A percentile compares a stretch with the other conserved stretches of the same genome.
Evolutionary conservation across 2,113 vertebrate genomes (phyloP).

Genomic region (Erythrocercus mccallii): DNA sequence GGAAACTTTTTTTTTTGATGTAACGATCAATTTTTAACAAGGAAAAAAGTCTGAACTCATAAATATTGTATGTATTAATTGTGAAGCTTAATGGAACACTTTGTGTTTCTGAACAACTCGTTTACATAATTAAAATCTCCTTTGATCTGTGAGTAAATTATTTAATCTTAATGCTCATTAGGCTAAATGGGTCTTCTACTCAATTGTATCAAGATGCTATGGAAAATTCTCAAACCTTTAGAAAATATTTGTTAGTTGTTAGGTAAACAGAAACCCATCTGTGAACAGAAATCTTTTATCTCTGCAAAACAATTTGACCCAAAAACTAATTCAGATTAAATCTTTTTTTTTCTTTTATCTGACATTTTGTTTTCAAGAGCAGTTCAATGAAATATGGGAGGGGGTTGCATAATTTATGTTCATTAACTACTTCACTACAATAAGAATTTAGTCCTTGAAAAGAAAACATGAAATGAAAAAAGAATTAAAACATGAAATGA

Average conservation of each 20-base stretch:
- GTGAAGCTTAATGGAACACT: constrained; percentile 76
- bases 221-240: constrained; percentile 67
- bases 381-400: constrained; percentile 1
- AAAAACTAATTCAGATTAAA: constrained; percentile 66
- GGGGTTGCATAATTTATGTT: constrained; percentile 9
- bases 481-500: not conserved
- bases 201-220: constrained; percentile 75
- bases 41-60: constrained; percentile 65
- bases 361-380: constrained; percentile 45
- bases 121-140: constrained; percentile 81
- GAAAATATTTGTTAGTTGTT: constrained; percentile 64
- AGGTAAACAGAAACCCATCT: constrained; percentile 53
- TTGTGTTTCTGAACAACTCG: constrained; percentile 74
- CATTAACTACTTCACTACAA: constrained; percentile 40
- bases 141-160: constrained; percentile 79
- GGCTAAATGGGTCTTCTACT: constrained; percentile 73
- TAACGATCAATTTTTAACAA: constrained; percentile 73
- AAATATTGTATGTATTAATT: constrained; percentile 77
- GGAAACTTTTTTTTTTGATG: constrained; percentile 65
- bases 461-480: not conserved
- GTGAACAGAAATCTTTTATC: constrained; percentile 59
- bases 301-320: constrained; percentile 46
- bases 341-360: constrained; percentile 49
- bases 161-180: constrained; percentile 80
- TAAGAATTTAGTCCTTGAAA: not conserved